Percentiles rank a stretch among this genome's conserved stretches.
Conservation (phyloP, 2,888 invertebrate genomes). For the Eumacrocentrus americanus region DNA sequence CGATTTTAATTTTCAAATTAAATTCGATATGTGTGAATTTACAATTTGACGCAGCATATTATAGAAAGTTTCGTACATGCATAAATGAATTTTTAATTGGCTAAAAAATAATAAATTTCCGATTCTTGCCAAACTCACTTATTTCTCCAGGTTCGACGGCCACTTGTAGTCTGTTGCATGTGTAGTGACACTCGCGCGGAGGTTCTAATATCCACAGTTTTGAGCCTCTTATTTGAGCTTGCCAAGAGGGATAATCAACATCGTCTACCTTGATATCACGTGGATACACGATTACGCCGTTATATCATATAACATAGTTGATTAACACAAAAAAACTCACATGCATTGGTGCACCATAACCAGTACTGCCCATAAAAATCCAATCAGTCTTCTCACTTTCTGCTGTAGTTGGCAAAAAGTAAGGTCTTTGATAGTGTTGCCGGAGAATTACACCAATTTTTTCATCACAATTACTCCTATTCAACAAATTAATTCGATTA, state of each 20-base stretch:
- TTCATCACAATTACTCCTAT: slow-evolving; percentile 92
- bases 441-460: slow-evolving; percentile 79
- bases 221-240: slow-evolving; percentile 88
- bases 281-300: too few species aligned
- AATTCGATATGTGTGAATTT: too few species aligned
- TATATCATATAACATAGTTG: slow-evolving; percentile 8
- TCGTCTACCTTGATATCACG: slow-evolving; percentile 97
- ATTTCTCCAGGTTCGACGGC: slow-evolving; percentile 87
- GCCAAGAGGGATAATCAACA: slow-evolving; percentile 94
- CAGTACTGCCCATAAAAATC: slow-evolving; percentile 97
- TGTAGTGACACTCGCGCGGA: slow-evolving; percentile 88
- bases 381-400: slow-evolving; percentile 92
- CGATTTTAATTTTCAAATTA: too few species aligned
- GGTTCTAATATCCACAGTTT: slow-evolving; percentile 92
- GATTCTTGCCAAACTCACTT: slow-evolving; percentile 67
- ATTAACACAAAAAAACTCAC: slow-evolving; percentile 65
- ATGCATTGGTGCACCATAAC: slow-evolving; percentile 94
- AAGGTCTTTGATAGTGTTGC: slow-evolving; percentile 80
- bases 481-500: background rate
- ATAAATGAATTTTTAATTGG: too few species aligned
- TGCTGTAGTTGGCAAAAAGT: slow-evolving; percentile 85
- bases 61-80: too few species aligned
- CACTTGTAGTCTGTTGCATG: slow-evolving; percentile 73
- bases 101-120: background rate
- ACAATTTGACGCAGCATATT: too few species aligned